These are phyloP conservation scores for Cyanistes caeruleus DNA, from an alignment of 2,113 vertebrate genomes.

Conservation along the genomic window DNA sequence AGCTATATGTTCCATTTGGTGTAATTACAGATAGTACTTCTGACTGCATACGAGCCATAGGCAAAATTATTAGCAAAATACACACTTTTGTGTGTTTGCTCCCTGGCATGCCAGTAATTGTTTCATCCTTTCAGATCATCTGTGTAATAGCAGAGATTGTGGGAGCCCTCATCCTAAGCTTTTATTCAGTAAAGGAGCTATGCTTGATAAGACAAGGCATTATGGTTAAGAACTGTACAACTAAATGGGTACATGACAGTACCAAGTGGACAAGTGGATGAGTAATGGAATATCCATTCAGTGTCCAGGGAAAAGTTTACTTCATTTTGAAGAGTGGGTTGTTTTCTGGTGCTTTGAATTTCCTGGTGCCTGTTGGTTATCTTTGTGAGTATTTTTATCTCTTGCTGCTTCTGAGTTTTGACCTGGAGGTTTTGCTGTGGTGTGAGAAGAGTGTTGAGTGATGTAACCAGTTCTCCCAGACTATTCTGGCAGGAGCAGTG, in stretches of 20 bases:
- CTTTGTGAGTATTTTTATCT: not conserved
- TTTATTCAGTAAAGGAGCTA: not conserved
- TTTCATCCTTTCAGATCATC: not conserved
- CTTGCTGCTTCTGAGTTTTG: not conserved
- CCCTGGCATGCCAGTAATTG: not conserved
- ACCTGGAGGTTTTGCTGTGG: not conserved
- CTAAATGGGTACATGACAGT: not conserved
- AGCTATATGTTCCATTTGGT: not conserved
- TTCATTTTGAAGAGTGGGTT: not conserved
- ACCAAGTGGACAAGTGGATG: not conserved
- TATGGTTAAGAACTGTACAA: not conserved
- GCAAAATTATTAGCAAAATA: not conserved
- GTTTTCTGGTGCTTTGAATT: not conserved
- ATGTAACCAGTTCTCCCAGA: not conserved
- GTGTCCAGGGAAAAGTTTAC: not conserved
- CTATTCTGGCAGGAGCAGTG: not conserved
- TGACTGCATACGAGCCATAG: not conserved
- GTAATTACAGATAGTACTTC: not conserved
- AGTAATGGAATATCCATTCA: not conserved
- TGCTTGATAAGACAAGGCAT: not conserved
- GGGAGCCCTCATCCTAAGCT: not conserved
- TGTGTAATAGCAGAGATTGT: not conserved
- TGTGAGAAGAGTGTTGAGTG: fast-evolving
- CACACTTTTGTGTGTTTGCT: not conserved
- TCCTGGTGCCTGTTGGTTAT: not conserved